These are phyloP conservation scores for Trypoxylon attenuatum DNA, from an alignment of 2,888 invertebrate genomes.

Conservation along the genomic window DNA sequence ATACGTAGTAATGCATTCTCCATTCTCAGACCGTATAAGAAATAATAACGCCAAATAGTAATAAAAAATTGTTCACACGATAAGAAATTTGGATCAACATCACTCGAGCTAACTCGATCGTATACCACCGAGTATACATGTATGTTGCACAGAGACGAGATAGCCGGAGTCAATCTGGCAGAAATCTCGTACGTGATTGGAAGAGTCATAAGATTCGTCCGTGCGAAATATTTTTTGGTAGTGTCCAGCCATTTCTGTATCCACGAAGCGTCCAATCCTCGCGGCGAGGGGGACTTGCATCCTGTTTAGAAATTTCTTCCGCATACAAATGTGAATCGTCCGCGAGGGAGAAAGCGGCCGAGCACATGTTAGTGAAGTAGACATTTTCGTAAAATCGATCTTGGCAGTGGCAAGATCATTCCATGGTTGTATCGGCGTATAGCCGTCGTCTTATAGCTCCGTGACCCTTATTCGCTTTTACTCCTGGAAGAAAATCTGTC, in stretches of 20 bases:
- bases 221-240: conserved; percentile 25
- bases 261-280: conserved; percentile 20
- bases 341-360: not conserved
- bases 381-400: conserved; percentile 42
- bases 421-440: conserved; percentile 12
- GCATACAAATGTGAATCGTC: conserved; percentile 29
- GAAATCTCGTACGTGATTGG: no score
- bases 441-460: conserved; percentile 4
- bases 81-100: no score
- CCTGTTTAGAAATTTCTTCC: conserved; percentile 25
- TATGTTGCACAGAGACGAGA: no score
- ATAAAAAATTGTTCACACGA: no score
- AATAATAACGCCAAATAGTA: no score
- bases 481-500: conserved; percentile 29
- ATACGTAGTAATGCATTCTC: no score
- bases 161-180: no score
- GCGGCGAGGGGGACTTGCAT: conserved; percentile 7
- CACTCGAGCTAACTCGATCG: no score
- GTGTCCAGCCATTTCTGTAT: conserved; percentile 25
- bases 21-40: no score
- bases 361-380: no score
- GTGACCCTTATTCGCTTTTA: conserved; percentile 44
- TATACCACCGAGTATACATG: no score
- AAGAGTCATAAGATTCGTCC: not conserved
- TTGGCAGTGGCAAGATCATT: conserved; percentile 27